Evolutionary conservation across 2,888 invertebrate species (phyloP).

Genomic region (Odiellus spinosus): DNA sequence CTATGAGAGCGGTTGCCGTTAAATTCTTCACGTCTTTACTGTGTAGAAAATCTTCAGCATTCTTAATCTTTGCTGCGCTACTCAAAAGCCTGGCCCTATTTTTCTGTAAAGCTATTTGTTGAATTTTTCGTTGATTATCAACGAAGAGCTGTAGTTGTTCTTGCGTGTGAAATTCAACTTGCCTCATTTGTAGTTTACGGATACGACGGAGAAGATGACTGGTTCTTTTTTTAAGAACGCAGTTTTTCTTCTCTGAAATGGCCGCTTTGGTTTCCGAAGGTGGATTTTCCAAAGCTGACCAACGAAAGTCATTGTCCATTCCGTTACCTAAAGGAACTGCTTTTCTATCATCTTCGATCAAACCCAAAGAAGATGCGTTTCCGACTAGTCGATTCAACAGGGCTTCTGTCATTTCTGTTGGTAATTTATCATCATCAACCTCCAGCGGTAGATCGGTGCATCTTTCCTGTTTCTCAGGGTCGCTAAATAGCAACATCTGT

Average conservation of each 20-base stretch:
- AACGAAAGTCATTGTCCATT: too few species aligned
- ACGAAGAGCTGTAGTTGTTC: slow-evolving; percentile 62
- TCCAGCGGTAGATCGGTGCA: too few species aligned
- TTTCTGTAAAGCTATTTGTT: slow-evolving; percentile 20
- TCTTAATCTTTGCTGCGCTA: slow-evolving; percentile 5
- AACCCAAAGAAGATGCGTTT: too few species aligned
- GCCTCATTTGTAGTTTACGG: slow-evolving; percentile 54
- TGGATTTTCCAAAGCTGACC: too few species aligned
- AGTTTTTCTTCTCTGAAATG: slow-evolving; percentile 31
- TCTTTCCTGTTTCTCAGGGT: too few species aligned
- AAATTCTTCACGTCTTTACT: slow-evolving; percentile 31
- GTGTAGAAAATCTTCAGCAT: slow-evolving; percentile 26
- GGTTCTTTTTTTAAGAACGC: slow-evolving; percentile 48
- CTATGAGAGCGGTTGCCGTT: slow-evolving; percentile 40
- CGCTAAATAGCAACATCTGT: too few species aligned
- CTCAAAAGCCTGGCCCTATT: slow-evolving; percentile 7
- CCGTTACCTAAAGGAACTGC: too few species aligned
- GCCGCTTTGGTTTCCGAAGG: too few species aligned
- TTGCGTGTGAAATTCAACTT: slow-evolving; percentile 57
- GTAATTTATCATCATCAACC: too few species aligned
- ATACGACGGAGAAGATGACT: slow-evolving; percentile 55
- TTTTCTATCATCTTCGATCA: too few species aligned
- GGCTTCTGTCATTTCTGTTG: too few species aligned
- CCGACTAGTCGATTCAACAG: too few species aligned
- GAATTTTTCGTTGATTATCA: slow-evolving; percentile 45